Percentiles rank a stretch among this genome's conserved stretches.
phyloP scores from a whole-genome alignment of 2,113 vertebrate genomes.

The Gavialis gangeticus region DNA sequence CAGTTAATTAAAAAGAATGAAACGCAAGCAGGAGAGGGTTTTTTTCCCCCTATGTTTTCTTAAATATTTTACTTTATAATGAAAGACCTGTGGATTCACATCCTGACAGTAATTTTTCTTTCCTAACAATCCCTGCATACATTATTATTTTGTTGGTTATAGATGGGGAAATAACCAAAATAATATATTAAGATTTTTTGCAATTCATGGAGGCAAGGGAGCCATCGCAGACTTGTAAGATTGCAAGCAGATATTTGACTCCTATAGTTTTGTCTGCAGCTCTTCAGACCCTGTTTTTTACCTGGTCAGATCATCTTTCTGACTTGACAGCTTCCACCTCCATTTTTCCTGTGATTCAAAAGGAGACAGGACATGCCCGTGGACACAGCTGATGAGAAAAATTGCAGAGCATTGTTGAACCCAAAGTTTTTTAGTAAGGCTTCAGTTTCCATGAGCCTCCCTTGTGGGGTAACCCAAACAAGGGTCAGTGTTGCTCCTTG shows the following conservation, averaged over 20 bases:
- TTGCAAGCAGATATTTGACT: neutral
- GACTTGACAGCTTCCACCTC: neutral
- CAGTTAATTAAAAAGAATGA: slow-evolving; percentile 35
- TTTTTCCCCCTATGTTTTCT: neutral
- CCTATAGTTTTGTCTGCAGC: neutral
- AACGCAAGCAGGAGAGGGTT: neutral
- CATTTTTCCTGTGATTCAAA: neutral
- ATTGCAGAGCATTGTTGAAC: neutral
- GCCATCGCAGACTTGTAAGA: neutral
- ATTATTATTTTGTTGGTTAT: neutral
- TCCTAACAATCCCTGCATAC: neutral
- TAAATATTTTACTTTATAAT: slow-evolving; percentile 20
- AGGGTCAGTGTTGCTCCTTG: neutral
- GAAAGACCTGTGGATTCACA: neutral
- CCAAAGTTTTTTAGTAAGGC: neutral
- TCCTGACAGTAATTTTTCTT: neutral
- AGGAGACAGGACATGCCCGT: too few species aligned
- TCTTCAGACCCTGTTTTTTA: neutral
- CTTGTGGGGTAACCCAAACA: neutral
- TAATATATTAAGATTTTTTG: neutral
- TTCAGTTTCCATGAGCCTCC: neutral
- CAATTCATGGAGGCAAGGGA: neutral
- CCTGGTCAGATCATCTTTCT: neutral
- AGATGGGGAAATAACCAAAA: neutral
- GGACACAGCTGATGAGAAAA: too few species aligned